Percentiles rank a stretch among this genome's conserved stretches.
These are phyloP conservation scores for Marcusenius ussheri DNA, from an alignment of 2,113 vertebrate genomes.

Conservation along the genomic window DNA sequence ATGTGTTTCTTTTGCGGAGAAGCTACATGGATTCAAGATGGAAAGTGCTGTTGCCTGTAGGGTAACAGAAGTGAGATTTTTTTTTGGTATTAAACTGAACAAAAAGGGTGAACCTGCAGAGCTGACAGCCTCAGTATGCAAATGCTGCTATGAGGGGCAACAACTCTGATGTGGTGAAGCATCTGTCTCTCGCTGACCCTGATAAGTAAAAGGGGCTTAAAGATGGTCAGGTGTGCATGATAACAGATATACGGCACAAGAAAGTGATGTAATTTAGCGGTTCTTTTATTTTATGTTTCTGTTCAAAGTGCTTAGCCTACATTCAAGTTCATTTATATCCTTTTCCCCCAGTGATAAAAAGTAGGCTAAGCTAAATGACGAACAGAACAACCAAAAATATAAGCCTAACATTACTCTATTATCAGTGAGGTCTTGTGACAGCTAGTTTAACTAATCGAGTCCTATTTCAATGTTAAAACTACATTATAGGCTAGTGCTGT, in stretches of 20 bases:
- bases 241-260: neutral
- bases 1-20: neutral
- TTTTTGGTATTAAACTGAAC: neutral
- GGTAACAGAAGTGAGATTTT: neutral
- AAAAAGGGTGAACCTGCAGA: neutral
- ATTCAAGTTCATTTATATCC: neutral
- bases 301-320: neutral
- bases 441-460: neutral
- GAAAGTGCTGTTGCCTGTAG: neutral
- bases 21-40: neutral
- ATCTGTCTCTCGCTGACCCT: neutral
- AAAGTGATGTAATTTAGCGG: neutral
- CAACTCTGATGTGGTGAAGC: neutral
- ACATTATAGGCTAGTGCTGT: neutral
- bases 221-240: neutral
- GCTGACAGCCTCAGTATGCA: neutral
- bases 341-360: neutral
- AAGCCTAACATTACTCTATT: neutral
- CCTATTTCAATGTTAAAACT: neutral
- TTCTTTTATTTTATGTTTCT: neutral
- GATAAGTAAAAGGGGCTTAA: neutral
- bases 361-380: neutral
- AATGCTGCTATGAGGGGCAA: neutral
- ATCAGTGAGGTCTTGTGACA: neutral
- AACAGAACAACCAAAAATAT: neutral